Evolutionary conservation across 2,888 invertebrate genomes (phyloP).

Genomic region (Spodoptera exigua): DNA sequence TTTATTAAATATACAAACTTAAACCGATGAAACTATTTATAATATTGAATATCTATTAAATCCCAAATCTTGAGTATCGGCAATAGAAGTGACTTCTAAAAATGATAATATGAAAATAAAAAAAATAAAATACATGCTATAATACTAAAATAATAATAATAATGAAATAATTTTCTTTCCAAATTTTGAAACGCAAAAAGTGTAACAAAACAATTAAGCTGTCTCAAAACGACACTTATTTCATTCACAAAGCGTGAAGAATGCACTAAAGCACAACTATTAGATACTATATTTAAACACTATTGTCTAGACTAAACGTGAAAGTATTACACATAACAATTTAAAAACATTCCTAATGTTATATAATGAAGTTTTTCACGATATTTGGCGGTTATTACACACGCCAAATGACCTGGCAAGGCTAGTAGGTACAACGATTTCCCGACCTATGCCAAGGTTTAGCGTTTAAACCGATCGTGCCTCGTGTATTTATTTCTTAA

Average conservation of each 20-base stretch:
- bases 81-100: too few relatives aligned
- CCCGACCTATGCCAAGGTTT: conserved; percentile 46
- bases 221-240: not conserved
- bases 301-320: conserved; percentile 4
- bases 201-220: not conserved
- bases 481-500: conserved; percentile 40
- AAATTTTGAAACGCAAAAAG: not conserved
- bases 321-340: conserved; percentile 3
- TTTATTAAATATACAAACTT: too few relatives aligned
- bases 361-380: conserved; percentile 12
- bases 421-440: conserved; percentile 42
- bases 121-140: too few relatives aligned
- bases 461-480: conserved; percentile 35
- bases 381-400: conserved; percentile 20
- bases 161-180: not conserved
- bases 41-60: too few relatives aligned
- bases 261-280: conserved; percentile 16
- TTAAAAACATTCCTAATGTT: conserved; percentile 1
- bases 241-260: conserved; percentile 16
- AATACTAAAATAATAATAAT: too few relatives aligned
- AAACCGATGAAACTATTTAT: too few relatives aligned
- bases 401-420: conserved; percentile 35
- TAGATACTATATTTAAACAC: conserved; percentile 5
- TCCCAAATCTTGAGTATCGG: too few relatives aligned
- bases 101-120: too few relatives aligned